Conservation (phyloP, 2,797 vertebrate genomes). For the Petrocephalus sullivani region DNA sequence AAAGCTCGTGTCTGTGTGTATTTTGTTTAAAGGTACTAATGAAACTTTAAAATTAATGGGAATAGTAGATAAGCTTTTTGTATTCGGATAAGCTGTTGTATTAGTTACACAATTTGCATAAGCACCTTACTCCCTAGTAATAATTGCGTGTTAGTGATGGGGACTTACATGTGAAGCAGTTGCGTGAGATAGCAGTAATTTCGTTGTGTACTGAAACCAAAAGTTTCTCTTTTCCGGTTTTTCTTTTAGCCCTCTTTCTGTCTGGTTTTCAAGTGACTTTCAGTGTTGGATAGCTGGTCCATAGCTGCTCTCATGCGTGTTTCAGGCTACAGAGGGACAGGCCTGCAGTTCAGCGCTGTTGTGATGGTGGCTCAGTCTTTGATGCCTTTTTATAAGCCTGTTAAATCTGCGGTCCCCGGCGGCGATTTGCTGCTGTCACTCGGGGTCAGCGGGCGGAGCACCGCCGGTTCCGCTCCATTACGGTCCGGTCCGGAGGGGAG, state of each 20-base stretch:
- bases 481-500: slow-evolving; percentile 11
- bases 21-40: slow-evolving; percentile 46
- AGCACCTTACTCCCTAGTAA: slow-evolving; percentile 51
- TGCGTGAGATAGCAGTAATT: slow-evolving; percentile 38
- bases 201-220: slow-evolving; percentile 27
- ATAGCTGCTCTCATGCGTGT: slow-evolving; percentile 9
- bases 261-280: slow-evolving; percentile 9
- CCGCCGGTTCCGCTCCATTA: not conserved
- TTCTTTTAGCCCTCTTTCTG: slow-evolving; percentile 25
- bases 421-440: slow-evolving; percentile 21
- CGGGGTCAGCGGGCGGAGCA: slow-evolving; percentile 5
- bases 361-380: not conserved
- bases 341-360: slow-evolving; percentile 4
- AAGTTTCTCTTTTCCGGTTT: slow-evolving; percentile 35
- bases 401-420: slow-evolving; percentile 16
- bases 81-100: slow-evolving; percentile 48
- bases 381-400: slow-evolving; percentile 7
- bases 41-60: slow-evolving; percentile 35
- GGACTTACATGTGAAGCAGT: slow-evolving; percentile 33
- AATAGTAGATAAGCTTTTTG: slow-evolving; percentile 49
- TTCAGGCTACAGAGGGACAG: not conserved
- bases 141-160: slow-evolving; percentile 31
- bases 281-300: not conserved
- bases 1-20: slow-evolving; percentile 4
- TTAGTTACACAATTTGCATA: slow-evolving; percentile 37